Evolutionary conservation across 2,797 vertebrate genomes (phyloP).

Genomic region (Diceros bicornis): DNA sequence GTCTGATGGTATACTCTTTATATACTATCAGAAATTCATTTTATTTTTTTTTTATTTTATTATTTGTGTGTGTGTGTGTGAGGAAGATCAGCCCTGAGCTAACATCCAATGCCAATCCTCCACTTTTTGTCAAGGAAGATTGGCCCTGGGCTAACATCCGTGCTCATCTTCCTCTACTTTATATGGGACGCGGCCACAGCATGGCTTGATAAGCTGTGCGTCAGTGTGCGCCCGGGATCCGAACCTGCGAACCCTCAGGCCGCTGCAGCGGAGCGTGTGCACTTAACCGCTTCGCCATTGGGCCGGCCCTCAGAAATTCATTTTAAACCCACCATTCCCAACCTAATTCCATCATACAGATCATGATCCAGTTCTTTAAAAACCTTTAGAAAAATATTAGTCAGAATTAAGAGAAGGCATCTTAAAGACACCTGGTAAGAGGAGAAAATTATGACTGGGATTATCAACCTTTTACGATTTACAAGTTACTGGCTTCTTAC

Average conservation of each 20-base stretch:
- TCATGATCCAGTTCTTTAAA: conserved; percentile 9
- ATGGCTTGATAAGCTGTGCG: no score
- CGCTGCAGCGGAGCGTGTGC: no score
- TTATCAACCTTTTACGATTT: conserved; percentile 62
- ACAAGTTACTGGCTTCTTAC: conserved; percentile 60
- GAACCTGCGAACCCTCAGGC: no score
- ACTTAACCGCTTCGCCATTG: no score
- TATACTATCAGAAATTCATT: not conserved
- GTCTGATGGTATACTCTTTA: not conserved
- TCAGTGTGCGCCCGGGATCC: no score
- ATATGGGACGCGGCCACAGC: no score
- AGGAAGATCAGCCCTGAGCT: no score
- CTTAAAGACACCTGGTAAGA: conserved; percentile 12
- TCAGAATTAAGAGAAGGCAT: not conserved
- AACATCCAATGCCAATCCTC: no score
- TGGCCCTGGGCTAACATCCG: no score
- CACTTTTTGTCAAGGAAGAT: no score
- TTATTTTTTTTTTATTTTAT: not conserved
- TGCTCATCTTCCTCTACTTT: no score
- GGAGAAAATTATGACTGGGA: conserved; percentile 34
- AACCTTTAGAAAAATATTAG: conserved; percentile 25
- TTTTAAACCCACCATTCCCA: not conserved
- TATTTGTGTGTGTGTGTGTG: no score
- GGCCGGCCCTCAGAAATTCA: not conserved
- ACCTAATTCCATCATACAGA: not conserved